Evolutionary conservation across 2,888 invertebrate genomes (phyloP).

Genomic region (Eupithecia abbreviata): DNA sequence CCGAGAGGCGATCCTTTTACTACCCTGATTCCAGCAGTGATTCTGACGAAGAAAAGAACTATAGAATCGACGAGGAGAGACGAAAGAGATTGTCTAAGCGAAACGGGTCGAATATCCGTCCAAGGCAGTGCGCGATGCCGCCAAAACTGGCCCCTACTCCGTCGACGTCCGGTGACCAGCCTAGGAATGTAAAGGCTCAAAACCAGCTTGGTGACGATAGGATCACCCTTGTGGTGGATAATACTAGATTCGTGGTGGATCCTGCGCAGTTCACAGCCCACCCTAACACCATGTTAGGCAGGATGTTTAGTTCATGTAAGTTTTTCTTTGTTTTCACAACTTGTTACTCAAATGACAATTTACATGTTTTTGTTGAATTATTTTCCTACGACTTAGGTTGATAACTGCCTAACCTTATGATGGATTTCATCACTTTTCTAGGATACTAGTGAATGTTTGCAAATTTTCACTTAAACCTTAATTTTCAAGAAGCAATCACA

Average conservation of each 20-base stretch:
- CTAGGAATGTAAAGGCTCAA: constrained; percentile 63
- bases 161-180: constrained; percentile 69
- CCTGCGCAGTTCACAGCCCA: constrained; percentile 96
- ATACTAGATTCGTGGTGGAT: constrained; percentile 94
- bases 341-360: not conserved
- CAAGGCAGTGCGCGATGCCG: constrained; percentile 65
- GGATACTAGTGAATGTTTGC: not conserved
- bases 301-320: constrained; percentile 96
- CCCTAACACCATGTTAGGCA: constrained; percentile 99
- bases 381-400: not conserved
- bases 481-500: not conserved
- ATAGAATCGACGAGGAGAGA: constrained; percentile 88
- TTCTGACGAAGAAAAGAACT: constrained; percentile 87
- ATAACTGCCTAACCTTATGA: not conserved
- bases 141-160: constrained; percentile 69
- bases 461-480: not conserved
- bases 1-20: constrained; percentile 74
- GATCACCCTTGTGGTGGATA: constrained; percentile 97
- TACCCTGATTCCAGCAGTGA: constrained; percentile 91
- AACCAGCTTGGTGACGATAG: constrained; percentile 86
- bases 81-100: constrained; percentile 81
- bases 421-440: not conserved
- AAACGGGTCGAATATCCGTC: constrained; percentile 65
- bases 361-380: not conserved
- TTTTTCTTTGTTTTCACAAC: constrained; percentile 23